Conservation (phyloP, 92 coral and sea anemone genomes). For the Zoanthus solanderi region DNA sequence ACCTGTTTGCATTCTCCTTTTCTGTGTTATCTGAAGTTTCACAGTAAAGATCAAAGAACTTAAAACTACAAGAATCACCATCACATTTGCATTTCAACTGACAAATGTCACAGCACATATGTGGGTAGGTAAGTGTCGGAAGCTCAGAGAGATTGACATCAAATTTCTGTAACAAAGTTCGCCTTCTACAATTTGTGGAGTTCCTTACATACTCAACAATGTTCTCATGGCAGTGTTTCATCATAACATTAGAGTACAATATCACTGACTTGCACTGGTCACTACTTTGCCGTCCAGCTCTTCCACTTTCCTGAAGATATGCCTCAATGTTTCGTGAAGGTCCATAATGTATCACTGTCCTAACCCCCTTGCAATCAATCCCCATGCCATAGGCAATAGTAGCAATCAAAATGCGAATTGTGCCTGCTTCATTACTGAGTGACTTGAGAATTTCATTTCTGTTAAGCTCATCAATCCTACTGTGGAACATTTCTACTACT, state of each 20-base stretch:
- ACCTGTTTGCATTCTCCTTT: slow-evolving; percentile 1
- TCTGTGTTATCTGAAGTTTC: not conserved
- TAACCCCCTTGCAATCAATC: slow-evolving; percentile 60
- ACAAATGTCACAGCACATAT: slow-evolving; percentile 69
- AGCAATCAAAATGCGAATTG: slow-evolving; percentile 48
- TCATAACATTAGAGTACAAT: slow-evolving; percentile 52
- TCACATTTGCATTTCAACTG: slow-evolving; percentile 48
- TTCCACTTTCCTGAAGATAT: slow-evolving; percentile 68
- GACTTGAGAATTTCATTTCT: slow-evolving; percentile 46
- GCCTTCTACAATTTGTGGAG: not conserved
- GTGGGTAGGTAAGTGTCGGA: slow-evolving; percentile 9
- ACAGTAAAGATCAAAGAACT: slow-evolving; percentile 1
- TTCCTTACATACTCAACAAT: slow-evolving; percentile 48
- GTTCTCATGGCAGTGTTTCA: slow-evolving; percentile 41
- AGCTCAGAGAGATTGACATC: slow-evolving; percentile 25
- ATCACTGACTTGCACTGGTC: slow-evolving; percentile 46
- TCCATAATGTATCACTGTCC: slow-evolving; percentile 57
- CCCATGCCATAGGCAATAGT: slow-evolving; percentile 78
- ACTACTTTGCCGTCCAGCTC: slow-evolving; percentile 54
- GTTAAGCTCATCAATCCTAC: slow-evolving; percentile 58
- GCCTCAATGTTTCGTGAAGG: slow-evolving; percentile 63
- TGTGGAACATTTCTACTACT: slow-evolving; percentile 70
- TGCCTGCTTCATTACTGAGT: slow-evolving; percentile 24
- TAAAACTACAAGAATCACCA: slow-evolving; percentile 46
- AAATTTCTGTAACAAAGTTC: slow-evolving; percentile 51